These are phyloP conservation scores for Limulus polyphemus DNA, from an alignment of 2,888 invertebrate genomes.

Conservation along the genomic window DNA sequence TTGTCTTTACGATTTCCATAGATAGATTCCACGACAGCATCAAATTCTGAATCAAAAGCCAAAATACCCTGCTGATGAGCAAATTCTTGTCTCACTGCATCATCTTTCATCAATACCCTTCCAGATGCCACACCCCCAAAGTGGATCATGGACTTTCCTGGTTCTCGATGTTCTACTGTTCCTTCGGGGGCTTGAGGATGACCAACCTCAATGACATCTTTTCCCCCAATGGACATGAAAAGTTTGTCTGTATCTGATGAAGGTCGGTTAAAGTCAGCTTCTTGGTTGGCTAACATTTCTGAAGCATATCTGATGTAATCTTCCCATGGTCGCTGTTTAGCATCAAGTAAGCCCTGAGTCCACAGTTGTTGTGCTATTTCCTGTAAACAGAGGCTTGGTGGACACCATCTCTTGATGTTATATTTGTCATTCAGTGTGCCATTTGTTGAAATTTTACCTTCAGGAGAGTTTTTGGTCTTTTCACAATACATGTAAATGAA, in stretches of 20 bases:
- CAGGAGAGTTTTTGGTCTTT: constrained; percentile 25
- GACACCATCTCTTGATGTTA: constrained; percentile 65
- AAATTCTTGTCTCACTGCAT: constrained; percentile 70
- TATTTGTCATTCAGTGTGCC: constrained; percentile 37
- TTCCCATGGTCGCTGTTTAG: constrained; percentile 55
- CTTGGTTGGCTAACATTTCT: constrained; percentile 44
- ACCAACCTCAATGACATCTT: constrained; percentile 78
- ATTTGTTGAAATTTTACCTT: constrained; percentile 2
- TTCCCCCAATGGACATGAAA: constrained; percentile 78
- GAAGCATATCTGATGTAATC: constrained; percentile 61
- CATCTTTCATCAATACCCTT: constrained; percentile 56
- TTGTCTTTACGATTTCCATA: constrained; percentile 81
- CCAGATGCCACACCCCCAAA: constrained; percentile 69
- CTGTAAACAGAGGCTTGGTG: constrained; percentile 60
- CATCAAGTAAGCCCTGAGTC: constrained; percentile 32
- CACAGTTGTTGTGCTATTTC: constrained; percentile 52
- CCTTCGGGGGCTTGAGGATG: constrained; percentile 55
- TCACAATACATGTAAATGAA: constrained; percentile 72
- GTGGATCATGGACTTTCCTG: constrained; percentile 50
- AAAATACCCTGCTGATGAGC: constrained; percentile 64
- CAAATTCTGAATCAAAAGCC: constrained; percentile 89
- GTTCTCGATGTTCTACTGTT: constrained; percentile 25
- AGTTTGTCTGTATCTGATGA: constrained; percentile 66
- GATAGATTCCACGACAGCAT: constrained; percentile 75
- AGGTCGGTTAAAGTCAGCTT: constrained; percentile 60